Base-by-base conservation (phyloP, 23 tunicate genomes). In the Ascidia mentula region DNA sequence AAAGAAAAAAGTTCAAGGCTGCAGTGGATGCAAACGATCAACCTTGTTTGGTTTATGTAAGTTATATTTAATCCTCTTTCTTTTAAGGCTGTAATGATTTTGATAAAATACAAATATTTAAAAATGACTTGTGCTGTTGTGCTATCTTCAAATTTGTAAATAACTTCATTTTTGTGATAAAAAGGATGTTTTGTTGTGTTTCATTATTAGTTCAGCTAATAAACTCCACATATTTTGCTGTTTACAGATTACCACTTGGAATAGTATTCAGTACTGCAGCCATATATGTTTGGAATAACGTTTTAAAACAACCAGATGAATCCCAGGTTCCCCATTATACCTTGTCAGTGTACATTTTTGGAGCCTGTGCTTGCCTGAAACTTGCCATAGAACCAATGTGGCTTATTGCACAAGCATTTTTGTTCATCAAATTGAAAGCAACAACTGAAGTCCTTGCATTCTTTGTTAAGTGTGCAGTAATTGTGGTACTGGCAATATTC, bases 1-100 rank as follows among this genome's bases (percentile, higher is more conserved):
- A 37, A 46, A 18, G 6, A 33, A 72, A 75, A 59, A 69, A 39
- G 60, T 22, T 69, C 65, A 38, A 30, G 40, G 20, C n/a, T 53
- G 3, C 40, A 72, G 77, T 92, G 97, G 97, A 79, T 45, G 1
- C 79, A 79, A 40, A 92, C 84, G 39, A 87, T 87, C 36, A 92
- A 92, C 60, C 65, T 92, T 38, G 36, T 93, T 22, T 93, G 94
- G 98, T 88, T 83, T 80, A 88, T 84, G 94, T 88, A 80, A 93
- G 94, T 88, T n/a, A n/a, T n/a, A n/a, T n/a, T n/a, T n/a, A n/a
- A n/a, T 53, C 24, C 2, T 6, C 65, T 53, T 53, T 9, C 24
- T 53, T 9, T 53, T 53, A 26, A 53, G 65, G 65, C 24, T 53
- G 22, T 53, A 53, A 15, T 26, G 65, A 9, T 5, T 53, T 5